Base-by-base conservation (phyloP, 2,113 vertebrate species). In the Martes martes region DNA sequence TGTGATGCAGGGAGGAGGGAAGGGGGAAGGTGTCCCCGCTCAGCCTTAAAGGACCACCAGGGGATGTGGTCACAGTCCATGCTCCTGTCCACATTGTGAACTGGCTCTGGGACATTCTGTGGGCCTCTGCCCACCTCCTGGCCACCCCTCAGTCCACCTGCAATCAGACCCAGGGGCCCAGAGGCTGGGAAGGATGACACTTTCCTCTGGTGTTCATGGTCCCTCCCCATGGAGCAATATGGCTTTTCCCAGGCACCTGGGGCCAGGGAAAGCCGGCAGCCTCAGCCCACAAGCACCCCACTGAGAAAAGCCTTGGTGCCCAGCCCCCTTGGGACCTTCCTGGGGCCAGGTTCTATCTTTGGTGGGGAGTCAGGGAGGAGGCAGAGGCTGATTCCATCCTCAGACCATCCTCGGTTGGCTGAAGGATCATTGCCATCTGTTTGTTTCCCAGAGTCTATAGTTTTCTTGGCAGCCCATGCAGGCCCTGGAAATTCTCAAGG, bases 401-500 rank as follows among this genome's bases (percentile, higher is more conserved):
- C 26, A 28, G 39, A 31, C 26, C 6, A 6, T 55, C 52, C 52
- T 55, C 52, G 1, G 52, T 0, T 15, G 24, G 67, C 69, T 0
- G 1, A 33, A 42, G 65, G 81, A 36, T 9, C 33, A 3, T 0
- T 16, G 63, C 55, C 87, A 42, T 9, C 7, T 1, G 19, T 9
- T 45, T 63, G 42, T n/a, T 47, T 19, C 28, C 50, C 82, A 69
- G 74, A 73, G 8, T 2, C 82, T 45, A 5, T 33, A 1, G 55
- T 33, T 55, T 80, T 65, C 47, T 39, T 59, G 86, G 94, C 80
- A 76, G 47, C 52, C 50, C 15, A 11, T 3, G 5, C 23, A 11
- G 67, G n/a, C 28, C 65, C 76, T 52, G 91, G 67, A 69, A 61
- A 88, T 23, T n/a, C 82, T 42, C 47, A 67, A 42, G 65, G 94